Base-by-base conservation (phyloP, 2,113 vertebrate species). In the Talpa occidentalis region DNA sequence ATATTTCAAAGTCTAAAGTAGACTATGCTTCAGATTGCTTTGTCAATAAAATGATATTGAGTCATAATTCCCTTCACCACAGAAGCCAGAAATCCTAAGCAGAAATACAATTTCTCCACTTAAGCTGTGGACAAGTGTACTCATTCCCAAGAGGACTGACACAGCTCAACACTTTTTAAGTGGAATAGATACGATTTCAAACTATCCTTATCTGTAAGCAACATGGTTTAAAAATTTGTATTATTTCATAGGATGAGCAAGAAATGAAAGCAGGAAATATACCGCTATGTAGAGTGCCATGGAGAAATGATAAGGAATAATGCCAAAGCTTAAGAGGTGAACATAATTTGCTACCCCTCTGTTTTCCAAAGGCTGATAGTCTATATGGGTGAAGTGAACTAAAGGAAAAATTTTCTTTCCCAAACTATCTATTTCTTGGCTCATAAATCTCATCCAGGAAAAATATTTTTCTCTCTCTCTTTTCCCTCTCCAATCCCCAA, bases 391-490 rank as follows among this genome's bases (percentile, higher is more conserved):
- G 90, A 70, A 93, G 19, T 6, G 40, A 84, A 74, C 4, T 59
- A 60, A 92, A 80, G 74, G 40, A 47, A 86, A 84, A 59, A 30
- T 40, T 85, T 84, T 70, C 32, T 93, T 90, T 94, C 59, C 59
- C 69, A 70, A 95, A 74, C 62, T 90, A 49, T 91, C 66, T 85
- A 82, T 89, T 97, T 87, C 90, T 81, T 94, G 69, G 73, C 70
- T 96, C 60, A 92, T 94, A 96, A 96, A 94, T 96, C 74, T 96
- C 64, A 79, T 88, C 88, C 52, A 84, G 26, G 64, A n/a, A 93
- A 96, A 97, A 90, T 87, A 90, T 91, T 91, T 95, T 92, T 74
- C 19, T 89, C 88, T 95, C 62, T 87, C 80, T 79, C 79, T 89
- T 56, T 72, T 81, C 62, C n/a, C 35, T 88, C 88, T 85, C 67